phyloP scores from a whole-genome alignment of 2,797 vertebrate species.

The Ctenochaetus hawaiiensis region DNA sequence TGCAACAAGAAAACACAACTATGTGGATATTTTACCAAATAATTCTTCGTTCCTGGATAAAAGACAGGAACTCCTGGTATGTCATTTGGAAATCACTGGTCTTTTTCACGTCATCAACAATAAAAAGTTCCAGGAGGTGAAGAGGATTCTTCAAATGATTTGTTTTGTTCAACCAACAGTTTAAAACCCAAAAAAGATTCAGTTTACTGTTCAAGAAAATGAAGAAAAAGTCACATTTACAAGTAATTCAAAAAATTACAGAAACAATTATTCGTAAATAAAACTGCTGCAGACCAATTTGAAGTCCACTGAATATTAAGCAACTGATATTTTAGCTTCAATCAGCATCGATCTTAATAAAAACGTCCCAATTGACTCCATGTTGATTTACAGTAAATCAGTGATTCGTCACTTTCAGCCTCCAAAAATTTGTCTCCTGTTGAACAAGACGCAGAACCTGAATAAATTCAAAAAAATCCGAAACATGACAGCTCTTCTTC shows the following conservation, averaged over 20 bases:
- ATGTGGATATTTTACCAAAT: too few relatives aligned
- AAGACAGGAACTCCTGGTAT: neutral
- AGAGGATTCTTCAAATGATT: neutral
- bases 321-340: too few relatives aligned
- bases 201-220: neutral
- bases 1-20: too few relatives aligned
- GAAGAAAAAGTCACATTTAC: neutral
- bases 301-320: neutral
- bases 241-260: neutral
- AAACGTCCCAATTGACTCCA: too few relatives aligned
- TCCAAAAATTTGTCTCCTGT: too few relatives aligned
- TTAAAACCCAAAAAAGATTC: neutral
- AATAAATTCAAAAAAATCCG: too few relatives aligned
- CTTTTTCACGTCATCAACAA: neutral
- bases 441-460: too few relatives aligned
- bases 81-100: neutral
- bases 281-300: neutral
- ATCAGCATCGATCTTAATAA: too few relatives aligned
- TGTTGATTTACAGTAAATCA: too few relatives aligned
- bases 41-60: neutral
- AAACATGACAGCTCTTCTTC: too few relatives aligned
- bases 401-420: too few relatives aligned
- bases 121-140: neutral
- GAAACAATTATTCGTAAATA: too few relatives aligned
- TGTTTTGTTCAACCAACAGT: neutral